A percentile compares a stretch with the other conserved stretches of the same genome.
Evolutionary conservation across 2,888 invertebrate species (phyloP).

Genomic region (Nomada flava): DNA sequence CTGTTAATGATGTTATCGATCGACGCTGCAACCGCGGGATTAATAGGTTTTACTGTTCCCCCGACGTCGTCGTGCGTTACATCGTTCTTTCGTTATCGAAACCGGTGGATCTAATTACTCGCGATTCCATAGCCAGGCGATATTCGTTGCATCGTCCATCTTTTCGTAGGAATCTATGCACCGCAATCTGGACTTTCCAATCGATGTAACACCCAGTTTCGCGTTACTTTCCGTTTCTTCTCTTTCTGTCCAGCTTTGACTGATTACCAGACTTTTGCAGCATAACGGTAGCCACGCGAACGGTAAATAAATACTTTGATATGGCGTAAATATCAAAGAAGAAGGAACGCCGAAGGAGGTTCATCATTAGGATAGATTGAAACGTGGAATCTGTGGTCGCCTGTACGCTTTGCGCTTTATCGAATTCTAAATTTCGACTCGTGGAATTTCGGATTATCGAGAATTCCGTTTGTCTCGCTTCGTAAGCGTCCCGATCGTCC

Average conservation of each 20-base stretch:
- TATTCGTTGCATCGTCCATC: background rate
- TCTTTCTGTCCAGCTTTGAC: background rate
- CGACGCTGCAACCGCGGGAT: background rate
- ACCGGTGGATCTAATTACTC: background rate
- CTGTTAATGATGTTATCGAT: slow-evolving; percentile 25
- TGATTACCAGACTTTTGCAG: background rate
- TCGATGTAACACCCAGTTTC: slow-evolving; percentile 1
- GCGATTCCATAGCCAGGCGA: background rate
- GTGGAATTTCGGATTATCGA: slow-evolving; percentile 23
- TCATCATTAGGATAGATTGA: too few species aligned
- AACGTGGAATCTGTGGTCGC: too few species aligned
- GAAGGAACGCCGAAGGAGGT: too few species aligned
- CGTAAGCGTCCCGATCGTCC: slow-evolving; percentile 38
- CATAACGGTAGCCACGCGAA: background rate
- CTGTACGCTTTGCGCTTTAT: background rate
- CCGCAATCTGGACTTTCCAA: background rate
- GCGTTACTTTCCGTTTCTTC: background rate
- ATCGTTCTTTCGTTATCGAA: slow-evolving; percentile 5
- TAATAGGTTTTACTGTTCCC: slow-evolving; percentile 6
- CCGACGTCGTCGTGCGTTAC: slow-evolving; percentile 3
- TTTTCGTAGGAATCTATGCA: background rate
- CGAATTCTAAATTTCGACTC: background rate
- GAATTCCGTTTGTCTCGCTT: slow-evolving; percentile 31
- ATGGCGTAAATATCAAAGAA: too few species aligned
- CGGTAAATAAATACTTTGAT: too few species aligned